Base-by-base conservation (phyloP, 2,113 vertebrate species). In the Theropithecus gelada region DNA sequence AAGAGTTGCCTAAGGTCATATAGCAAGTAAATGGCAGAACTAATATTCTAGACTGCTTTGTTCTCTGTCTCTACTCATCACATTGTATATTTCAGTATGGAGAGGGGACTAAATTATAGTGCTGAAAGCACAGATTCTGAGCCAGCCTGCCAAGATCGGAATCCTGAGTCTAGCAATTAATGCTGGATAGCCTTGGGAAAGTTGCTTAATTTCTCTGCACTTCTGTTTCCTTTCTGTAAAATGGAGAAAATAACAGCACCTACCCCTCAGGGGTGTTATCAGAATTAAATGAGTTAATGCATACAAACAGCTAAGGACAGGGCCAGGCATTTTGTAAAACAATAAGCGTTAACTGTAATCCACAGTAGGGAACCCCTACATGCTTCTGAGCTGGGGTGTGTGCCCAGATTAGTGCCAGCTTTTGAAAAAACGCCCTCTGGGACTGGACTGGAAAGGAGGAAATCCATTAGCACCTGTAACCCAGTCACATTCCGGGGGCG, bases 401-500 rank as follows among this genome's bases (percentile, higher is more conserved):
- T 96, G 84, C 73, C 80, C 48, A 48, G 4, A 88, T 93, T 76
- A 75, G 82, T 75, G 93, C 72, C 75, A 93, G 40, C 73, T 87
- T 89, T 87, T 40, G 57, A 85, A 78, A 97, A 96, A 97, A 68
- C 0, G 11, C 86, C 86, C 93, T 66, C 84, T 16, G 75, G 85
- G 94, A n/a, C 61, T 86, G 64, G 23, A 83, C 82, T 90, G 79
- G 80, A 94, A 94, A 94, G 45, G 20, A 96, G 68, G 30, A 64
- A 94, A 86, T 76, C 61, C 52, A 93, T 93, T 76, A 94, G 83
- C 89, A 94, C 83, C 48, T 96, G 76, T 83, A 91, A 97, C 78
- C 72, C 87, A 93, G 85, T 92, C 90, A 82, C 94, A 95, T 93
- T 94, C 85, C 86, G 64, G 45, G 88, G 64, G 59, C 25, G 52